These are phyloP conservation scores for Platycnemis pennipes DNA, from an alignment of 2,888 invertebrate genomes.

Conservation along the genomic window DNA sequence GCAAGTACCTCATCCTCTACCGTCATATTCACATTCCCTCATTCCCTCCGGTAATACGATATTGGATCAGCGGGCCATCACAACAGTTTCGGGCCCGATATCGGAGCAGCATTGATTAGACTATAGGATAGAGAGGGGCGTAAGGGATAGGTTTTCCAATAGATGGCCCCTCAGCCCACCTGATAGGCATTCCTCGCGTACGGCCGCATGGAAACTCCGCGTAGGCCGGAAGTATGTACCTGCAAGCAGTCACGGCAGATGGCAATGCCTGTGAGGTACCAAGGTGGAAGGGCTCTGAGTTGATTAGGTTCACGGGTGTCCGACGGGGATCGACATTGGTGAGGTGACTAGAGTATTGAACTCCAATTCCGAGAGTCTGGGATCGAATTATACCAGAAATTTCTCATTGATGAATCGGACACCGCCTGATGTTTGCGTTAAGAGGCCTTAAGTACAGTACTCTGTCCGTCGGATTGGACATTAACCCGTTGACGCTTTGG, in stretches of 20 bases:
- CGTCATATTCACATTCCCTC: too few relatives aligned
- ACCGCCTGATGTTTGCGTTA: too few relatives aligned
- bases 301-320: too few relatives aligned
- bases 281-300: not conserved
- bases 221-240: not conserved
- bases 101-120: conserved; percentile 13
- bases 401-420: too few relatives aligned
- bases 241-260: not conserved
- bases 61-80: conserved; percentile 2
- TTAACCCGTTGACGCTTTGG: too few relatives aligned
- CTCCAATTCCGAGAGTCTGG: too few relatives aligned
- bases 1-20: too few relatives aligned
- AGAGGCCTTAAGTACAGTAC: too few relatives aligned
- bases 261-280: not conserved
- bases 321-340: too few relatives aligned
- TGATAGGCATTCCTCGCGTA: not conserved
- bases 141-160: not conserved
- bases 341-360: too few relatives aligned
- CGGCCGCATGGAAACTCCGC: not conserved
- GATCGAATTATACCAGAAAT: too few relatives aligned
- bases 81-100: not conserved
- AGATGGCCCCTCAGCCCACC: not conserved
- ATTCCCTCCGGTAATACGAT: not conserved
- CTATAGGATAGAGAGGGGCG: not conserved
- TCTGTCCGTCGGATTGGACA: too few relatives aligned